Conservation (phyloP, 2,113 vertebrate genomes). For the Brachirus orientalis region DNA sequence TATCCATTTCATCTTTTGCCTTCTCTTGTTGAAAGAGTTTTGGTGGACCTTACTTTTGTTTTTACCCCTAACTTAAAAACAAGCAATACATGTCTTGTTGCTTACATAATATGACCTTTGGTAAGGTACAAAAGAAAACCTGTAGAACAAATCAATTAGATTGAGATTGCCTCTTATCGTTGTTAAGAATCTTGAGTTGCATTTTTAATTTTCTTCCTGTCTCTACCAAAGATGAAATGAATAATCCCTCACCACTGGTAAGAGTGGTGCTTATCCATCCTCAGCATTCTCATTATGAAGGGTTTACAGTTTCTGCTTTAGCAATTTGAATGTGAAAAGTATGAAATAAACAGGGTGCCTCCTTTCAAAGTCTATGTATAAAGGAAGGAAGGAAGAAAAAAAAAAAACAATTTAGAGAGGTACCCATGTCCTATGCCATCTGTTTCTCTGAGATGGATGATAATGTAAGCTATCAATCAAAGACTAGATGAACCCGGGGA, state of each 20-base stretch:
- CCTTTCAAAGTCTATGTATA: conserved; percentile 1
- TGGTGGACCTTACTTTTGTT: not conserved
- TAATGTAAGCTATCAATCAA: conserved; percentile 37
- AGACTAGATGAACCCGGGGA: conserved; percentile 7
- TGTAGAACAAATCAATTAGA: not conserved
- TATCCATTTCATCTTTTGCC: not conserved
- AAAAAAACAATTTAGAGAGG: not conserved
- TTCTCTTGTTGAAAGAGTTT: too few species aligned
- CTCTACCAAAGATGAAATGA: conserved; percentile 6
- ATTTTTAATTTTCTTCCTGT: conserved; percentile 16
- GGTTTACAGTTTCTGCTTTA: conserved; percentile 41
- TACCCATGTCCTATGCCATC: conserved; percentile 24
- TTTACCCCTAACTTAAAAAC: not conserved
- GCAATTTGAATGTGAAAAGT: conserved; percentile 24
- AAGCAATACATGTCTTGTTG: not conserved
- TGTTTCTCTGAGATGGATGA: conserved; percentile 35
- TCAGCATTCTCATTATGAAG: conserved; percentile 6
- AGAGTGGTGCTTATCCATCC: conserved; percentile 3
- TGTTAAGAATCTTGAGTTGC: conserved; percentile 9
- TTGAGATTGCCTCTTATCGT: not conserved
- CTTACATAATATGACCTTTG: too few species aligned
- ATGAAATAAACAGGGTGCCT: conserved; percentile 9
- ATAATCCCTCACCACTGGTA: not conserved
- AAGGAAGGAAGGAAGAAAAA: not conserved
- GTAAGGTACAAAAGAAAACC: conserved; percentile 9